Evolutionary conservation across 2,113 vertebrate genomes (phyloP), one percentile per base, ranked within the genome.

Genomic region (pig (Sus scrofa)): DNA sequence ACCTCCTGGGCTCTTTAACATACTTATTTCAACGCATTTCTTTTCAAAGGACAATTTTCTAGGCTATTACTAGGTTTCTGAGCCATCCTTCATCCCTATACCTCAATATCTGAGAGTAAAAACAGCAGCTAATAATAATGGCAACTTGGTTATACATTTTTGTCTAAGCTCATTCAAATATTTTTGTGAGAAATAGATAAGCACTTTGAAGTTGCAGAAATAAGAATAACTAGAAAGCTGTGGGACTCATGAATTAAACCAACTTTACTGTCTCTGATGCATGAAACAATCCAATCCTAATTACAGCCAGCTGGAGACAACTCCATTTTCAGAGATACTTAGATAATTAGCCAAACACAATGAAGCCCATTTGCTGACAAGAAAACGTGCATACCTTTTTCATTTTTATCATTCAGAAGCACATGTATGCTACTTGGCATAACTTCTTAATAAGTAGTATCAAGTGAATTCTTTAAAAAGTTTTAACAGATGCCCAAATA

Each of bases 221-320:
- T 86, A 91, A 97, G 89, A 97, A 97, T 89, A 98, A 96, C 62
- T 86, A 97, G 62, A 98, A 98, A 97, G 91, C 97, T 93, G 92
- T 93, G 78, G 91, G 93, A 97, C 84, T 86, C 91, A 97, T 90
- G 92, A 98, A 98, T 97, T 96, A 94, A 96, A 93, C 71, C 97
- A 98, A 97, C 37, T 39, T 88, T 11, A 91, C 10, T 95, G 71
- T 97, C 90, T 97, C 91, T 79, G 91, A 97, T 88, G 95, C 95
- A 97, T 77, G 91, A 96, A 98, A 98, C 91, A 98, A 97, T 97
- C 91, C 92, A 98, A 91, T 82, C 70, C 95, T 98, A 98, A 98
- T 97, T 97, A 97, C 65, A 97, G 84, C 81, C 97, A 98, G 97
- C 92, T 97, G 96, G 97, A 98, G 88, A 89, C 86, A 92, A 91